Conservation (phyloP, 2,888 invertebrate genomes). For the Xanthorhoe spadicearia region DNA sequence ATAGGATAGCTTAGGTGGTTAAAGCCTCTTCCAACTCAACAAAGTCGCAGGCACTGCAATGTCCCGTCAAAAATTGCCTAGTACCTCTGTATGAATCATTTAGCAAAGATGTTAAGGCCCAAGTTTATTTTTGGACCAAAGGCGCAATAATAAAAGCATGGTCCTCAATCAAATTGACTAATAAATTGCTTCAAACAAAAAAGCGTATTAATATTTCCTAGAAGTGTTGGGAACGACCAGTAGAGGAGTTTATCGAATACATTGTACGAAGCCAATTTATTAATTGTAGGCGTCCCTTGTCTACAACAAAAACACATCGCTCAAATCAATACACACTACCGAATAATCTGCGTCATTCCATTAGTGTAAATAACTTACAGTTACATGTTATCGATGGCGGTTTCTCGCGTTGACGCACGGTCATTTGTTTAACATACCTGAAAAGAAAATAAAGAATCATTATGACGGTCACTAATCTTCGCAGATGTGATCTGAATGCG, state of each 20-base stretch:
- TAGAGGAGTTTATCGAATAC: not conserved
- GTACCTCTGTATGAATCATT: too few species aligned
- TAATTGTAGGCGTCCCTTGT: not conserved
- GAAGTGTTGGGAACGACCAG: not conserved
- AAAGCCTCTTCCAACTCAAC: too few species aligned
- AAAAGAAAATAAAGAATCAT: slow-evolving; percentile 43
- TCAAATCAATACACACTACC: slow-evolving; percentile 29
- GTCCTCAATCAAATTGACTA: too few species aligned
- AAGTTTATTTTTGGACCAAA: too few species aligned
- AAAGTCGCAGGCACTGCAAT: too few species aligned
- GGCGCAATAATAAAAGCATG: not conserved
- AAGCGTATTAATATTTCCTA: not conserved
- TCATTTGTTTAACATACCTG: slow-evolving; percentile 54
- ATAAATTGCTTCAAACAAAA: not conserved
- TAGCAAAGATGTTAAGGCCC: too few species aligned
- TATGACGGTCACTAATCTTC: slow-evolving; percentile 1
- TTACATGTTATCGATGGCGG: slow-evolving; percentile 35
- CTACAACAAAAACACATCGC: slow-evolving; percentile 5
- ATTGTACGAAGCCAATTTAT: slow-evolving; percentile 7
- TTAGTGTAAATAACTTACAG: slow-evolving; percentile 31
- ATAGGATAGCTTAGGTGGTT: too few species aligned
- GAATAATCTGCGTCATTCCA: slow-evolving; percentile 18
- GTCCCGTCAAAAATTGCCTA: too few species aligned
- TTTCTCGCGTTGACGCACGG: slow-evolving; percentile 27
- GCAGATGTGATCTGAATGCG: not conserved